These are phyloP conservation scores for Rhopilema esculentum DNA, from an alignment of 30 jellyfish, hydroid and myxozoan species.

Conservation along the genomic window DNA sequence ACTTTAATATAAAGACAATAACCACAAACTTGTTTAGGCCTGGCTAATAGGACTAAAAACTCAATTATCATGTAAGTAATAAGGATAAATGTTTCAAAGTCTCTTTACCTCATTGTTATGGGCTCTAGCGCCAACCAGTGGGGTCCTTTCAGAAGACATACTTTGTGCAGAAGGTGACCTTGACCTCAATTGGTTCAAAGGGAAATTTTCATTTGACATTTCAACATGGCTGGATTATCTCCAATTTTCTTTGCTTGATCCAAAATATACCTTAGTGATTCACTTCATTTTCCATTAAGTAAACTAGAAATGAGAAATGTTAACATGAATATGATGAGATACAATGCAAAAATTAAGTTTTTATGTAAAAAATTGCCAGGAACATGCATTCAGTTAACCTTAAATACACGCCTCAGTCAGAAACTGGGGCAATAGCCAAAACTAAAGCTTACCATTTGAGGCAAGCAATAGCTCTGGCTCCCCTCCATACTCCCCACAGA, in stretches of 20 bases:
- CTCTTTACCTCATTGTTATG: conserved; percentile 39
- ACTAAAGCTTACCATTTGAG: too few relatives aligned
- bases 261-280: background rate
- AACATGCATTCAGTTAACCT: too few relatives aligned
- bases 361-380: too few relatives aligned
- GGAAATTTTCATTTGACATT: conserved; percentile 65
- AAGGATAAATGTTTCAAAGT: too few relatives aligned
- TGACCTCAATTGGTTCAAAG: conserved; percentile 30
- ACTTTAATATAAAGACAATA: too few relatives aligned
- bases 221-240: conserved; percentile 55
- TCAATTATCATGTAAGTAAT: background rate
- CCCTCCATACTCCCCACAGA: too few relatives aligned
- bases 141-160: conserved; percentile 70
- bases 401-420: too few relatives aligned
- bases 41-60: too few relatives aligned
- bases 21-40: too few relatives aligned
- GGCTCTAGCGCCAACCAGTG: conserved; percentile 45
- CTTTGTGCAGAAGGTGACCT: conserved; percentile 36
- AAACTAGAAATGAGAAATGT: background rate
- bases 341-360: background rate
- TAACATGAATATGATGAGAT: background rate
- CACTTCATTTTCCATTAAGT: background rate
- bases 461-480: too few relatives aligned
- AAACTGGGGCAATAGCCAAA: too few relatives aligned
- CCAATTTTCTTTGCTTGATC: background rate